Evolutionary conservation across 1,140 invertebrate genomes (phyloP).

Genomic region (Probaryconus sp.): DNA sequence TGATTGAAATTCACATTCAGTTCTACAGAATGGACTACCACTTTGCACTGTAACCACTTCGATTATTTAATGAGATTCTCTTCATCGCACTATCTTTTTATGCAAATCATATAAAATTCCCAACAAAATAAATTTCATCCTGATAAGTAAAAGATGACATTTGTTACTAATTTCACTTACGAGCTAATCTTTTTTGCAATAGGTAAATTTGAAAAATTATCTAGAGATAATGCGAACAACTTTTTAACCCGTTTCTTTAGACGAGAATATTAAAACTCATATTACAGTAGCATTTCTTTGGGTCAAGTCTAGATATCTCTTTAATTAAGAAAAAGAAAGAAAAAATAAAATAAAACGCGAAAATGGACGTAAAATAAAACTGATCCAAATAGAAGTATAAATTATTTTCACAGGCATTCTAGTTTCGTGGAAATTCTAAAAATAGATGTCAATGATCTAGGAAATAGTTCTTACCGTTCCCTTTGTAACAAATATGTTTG

Average conservation of each 20-base stretch:
- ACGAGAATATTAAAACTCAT: slow-evolving; percentile 8
- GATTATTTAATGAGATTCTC: slow-evolving; percentile 29
- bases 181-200: slow-evolving; percentile 15
- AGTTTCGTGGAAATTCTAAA: too few relatives aligned
- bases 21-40: background rate
- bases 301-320: slow-evolving; percentile 1
- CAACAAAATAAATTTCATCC: too few relatives aligned
- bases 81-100: slow-evolving; percentile 20
- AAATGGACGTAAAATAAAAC: too few relatives aligned
- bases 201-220: slow-evolving; percentile 19
- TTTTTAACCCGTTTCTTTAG: slow-evolving; percentile 4
- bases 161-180: background rate
- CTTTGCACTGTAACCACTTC: slow-evolving; percentile 23
- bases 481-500: too few relatives aligned
- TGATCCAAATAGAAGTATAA: too few relatives aligned
- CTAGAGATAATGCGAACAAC: slow-evolving; percentile 21
- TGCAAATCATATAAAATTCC: slow-evolving; percentile 31
- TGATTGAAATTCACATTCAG: slow-evolving; percentile 4
- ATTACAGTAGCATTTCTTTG: background rate
- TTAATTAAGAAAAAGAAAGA: too few relatives aligned
- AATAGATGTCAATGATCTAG: too few relatives aligned
- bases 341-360: too few relatives aligned
- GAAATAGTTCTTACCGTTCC: too few relatives aligned
- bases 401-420: too few relatives aligned
- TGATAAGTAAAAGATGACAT: too few relatives aligned